Evolutionary conservation across 2,888 invertebrate genomes (phyloP), one percentile per base, ranked within the genome.

Genomic region (Geophilus truncorum): DNA sequence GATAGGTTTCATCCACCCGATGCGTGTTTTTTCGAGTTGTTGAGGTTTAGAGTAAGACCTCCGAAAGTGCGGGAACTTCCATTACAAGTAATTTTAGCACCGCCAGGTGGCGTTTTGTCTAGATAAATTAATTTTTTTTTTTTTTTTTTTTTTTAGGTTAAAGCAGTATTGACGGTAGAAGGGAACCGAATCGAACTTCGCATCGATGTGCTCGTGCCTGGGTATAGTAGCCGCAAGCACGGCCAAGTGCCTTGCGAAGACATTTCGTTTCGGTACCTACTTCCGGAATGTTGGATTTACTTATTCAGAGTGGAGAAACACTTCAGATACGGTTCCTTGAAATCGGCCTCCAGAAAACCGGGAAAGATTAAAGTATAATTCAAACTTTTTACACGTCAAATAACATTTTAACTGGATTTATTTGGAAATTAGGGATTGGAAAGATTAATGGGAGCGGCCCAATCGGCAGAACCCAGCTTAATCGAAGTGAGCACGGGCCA

Each of bases 261-360:
- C 88, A 98, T 99, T 34, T 93, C 94, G 87, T 93, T 99, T 81
- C 91, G 95, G 80, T 95, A 99, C 88, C 98, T 98, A 15, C 96
- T 99, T 85, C 99, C 99, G 23, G 98, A 99, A 88, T 95, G 96
- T 86, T 99, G 99, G 99, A 98, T 99, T 86, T 99, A 99, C 88
- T 90, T 98, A 86, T 99, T 99, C 89, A 91, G 99, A 82, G 97
- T 97, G 75, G 99, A 99, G 88, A 97, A 97, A 86, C 95, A 98
- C 88, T 98, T 98, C 88, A 92, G 97, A 86, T 97, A 97, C 87
- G 97, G 97, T 18, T 96, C 97, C n/a, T 94, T 97, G 32, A 97
- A 98, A 88, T 96, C 97, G 0, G 94, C 96, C 21, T 86, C 87
- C n/a, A 84, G 89, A 79, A 87, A 89, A 83, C 88, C 90, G 3